Evolutionary conservation across 1,140 invertebrate species (phyloP), one percentile per base, ranked within the genome.

Genomic region (Drosophila malerkotliana): DNA sequence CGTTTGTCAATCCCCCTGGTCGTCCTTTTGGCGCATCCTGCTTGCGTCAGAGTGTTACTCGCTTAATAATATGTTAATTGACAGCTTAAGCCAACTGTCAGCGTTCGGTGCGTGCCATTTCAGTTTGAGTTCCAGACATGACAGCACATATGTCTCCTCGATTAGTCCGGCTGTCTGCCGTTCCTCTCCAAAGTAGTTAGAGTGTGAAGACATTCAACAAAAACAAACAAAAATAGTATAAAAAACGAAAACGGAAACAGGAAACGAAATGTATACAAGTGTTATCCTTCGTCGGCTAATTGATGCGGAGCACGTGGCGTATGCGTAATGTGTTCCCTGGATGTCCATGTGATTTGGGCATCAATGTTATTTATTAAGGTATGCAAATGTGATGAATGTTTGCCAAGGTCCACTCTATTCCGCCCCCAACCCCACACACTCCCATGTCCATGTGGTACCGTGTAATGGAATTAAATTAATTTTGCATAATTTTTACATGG

Each of bases 31-130:
- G 8, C 44, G 7, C 15, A 18, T 4, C 3, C 1, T 30, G 24
- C 7, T 37, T 53, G 34, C 2, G 12, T 47, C 18, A 30, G 49
- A 48, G 24, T 48, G 34, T 32, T 37, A 18, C 37, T 66, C 60
- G 71, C 72, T 58, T 75, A 75, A 75, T 75, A 75, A 75, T 75
- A 75, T 74, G 72, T 74, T 75, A 75, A 75, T 75, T 74, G 72
- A 74, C 72, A 74, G 72, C 60, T 75, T 74, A 59, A 54, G 72
- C 72, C 72, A 73, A 73, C 72, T 73, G 72, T 75, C 60, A 44
- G 72, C 69, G 45, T 15, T 55, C 30, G 57, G 30, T 62, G 68
- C 28, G 57, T 72, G 68, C 57, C 51, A 48, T 55, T 73, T 59
- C 12, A 72, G 44, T 47, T 47, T 47, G 15, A 47, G 44, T 21